Percentiles rank a stretch among this genome's conserved stretches.
Conservation (phyloP, 2,797 vertebrate species). For the Austrolebias charrua region DNA sequence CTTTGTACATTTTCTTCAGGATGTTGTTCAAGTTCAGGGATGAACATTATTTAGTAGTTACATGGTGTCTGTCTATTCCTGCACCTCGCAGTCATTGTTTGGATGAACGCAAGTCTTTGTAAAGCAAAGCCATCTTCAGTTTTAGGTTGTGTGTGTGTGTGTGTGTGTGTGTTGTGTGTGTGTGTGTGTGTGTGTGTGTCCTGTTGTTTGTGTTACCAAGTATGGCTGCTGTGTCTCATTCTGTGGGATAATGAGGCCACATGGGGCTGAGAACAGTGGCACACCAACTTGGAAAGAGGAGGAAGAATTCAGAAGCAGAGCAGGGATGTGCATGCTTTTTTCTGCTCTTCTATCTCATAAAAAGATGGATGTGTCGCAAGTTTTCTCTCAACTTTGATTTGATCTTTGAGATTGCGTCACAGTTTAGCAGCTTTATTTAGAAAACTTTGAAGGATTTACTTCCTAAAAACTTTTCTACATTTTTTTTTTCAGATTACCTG, state of each 20-base stretch:
- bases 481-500: too few relatives aligned
- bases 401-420: neutral
- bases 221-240: slow-evolving; percentile 41
- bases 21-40: slow-evolving; percentile 1
- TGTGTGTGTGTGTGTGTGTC: slow-evolving; percentile 15
- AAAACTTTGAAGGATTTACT: neutral
- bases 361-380: slow-evolving; percentile 9
- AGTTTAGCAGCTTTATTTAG: neutral
- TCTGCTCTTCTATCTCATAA: slow-evolving; percentile 9
- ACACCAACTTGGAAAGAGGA: slow-evolving; percentile 22
- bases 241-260: slow-evolving; percentile 70
- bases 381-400: slow-evolving; percentile 2
- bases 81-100: slow-evolving; percentile 1
- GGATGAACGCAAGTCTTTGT: slow-evolving; percentile 18
- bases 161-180: slow-evolving; percentile 23
- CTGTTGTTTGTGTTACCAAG: slow-evolving; percentile 33
- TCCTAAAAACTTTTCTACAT: too few relatives aligned
- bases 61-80: neutral
- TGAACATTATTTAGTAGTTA: neutral
- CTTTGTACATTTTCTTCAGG: neutral
- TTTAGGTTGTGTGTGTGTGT: slow-evolving; percentile 20
- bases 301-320: slow-evolving; percentile 16
- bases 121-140: slow-evolving; percentile 8
- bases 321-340: slow-evolving; percentile 15
- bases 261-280: slow-evolving; percentile 49